Percentiles rank a stretch among this genome's conserved stretches.
phyloP scores from a whole-genome alignment of 53 echinoderm and acorn worm species.

The Zoroaster sp. region DNA sequence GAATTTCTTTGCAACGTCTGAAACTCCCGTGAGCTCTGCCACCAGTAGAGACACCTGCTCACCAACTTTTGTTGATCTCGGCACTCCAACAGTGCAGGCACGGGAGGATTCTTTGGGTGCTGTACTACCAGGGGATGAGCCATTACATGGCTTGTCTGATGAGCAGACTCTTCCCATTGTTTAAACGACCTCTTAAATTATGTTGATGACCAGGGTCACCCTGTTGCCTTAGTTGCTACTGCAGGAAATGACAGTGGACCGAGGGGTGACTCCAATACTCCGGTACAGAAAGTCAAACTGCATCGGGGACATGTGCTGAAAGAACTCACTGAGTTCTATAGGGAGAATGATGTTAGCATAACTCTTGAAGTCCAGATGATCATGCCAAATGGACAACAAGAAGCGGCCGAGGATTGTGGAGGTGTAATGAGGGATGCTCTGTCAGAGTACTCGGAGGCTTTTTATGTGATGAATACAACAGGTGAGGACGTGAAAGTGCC shows the following conservation, averaged over 20 bases:
- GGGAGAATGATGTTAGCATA: neutral
- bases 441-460: constrained; percentile 51
- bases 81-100: constrained; percentile 8
- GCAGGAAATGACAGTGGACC: neutral
- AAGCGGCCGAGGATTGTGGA: constrained; percentile 33
- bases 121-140: too few species aligned
- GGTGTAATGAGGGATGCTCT: constrained; percentile 53
- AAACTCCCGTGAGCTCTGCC: constrained; percentile 3
- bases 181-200: too few species aligned
- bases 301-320: constrained; percentile 29
- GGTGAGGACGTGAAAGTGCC: constrained; percentile 58
- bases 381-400: constrained; percentile 13
- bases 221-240: neutral
- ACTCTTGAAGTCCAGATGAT: neutral
- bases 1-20: neutral
- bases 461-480: constrained; percentile 19
- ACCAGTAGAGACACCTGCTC: constrained; percentile 28
- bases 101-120: too few species aligned
- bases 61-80: constrained; percentile 25
- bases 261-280: neutral
- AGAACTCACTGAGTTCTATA: constrained; percentile 42
- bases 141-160: too few species aligned
- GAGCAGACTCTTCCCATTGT: too few species aligned
- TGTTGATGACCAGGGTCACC: too few species aligned
- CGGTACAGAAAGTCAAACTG: constrained; percentile 14